Percentiles rank a stretch among this genome's conserved stretches.
Evolutionary conservation across 2,888 invertebrate genomes (phyloP).

Genomic region (Hypomecis punctinalis): DNA sequence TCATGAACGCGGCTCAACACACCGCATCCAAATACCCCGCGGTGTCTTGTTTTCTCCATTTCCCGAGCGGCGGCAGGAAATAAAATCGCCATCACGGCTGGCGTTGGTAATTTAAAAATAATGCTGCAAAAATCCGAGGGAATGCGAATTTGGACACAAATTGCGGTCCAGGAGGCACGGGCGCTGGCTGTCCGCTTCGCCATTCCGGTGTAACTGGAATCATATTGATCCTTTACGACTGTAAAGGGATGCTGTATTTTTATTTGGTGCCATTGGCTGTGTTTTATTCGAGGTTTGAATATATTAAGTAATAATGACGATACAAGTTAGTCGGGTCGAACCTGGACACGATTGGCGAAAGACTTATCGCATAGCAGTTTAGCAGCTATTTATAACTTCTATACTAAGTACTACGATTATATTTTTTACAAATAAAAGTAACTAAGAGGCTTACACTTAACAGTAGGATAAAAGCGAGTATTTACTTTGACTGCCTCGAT

Average conservation of each 20-base stretch:
- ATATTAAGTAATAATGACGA: neutral
- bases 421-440: no score
- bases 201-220: conserved; percentile 39
- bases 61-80: conserved; percentile 73
- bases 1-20: conserved; percentile 31
- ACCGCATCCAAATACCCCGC: conserved; percentile 67
- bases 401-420: no score
- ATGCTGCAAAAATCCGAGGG: conserved; percentile 75
- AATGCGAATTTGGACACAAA: conserved; percentile 71
- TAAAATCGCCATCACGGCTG: conserved; percentile 79
- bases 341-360: neutral
- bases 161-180: conserved; percentile 63
- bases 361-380: no score
- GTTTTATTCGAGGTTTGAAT: conserved; percentile 14
- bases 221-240: conserved; percentile 41
- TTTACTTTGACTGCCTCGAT: no score
- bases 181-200: conserved; percentile 53
- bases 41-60: conserved; percentile 76
- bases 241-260: conserved; percentile 30
- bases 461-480: no score
- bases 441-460: no score
- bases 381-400: no score
- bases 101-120: conserved; percentile 80
- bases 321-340: neutral
- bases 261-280: conserved; percentile 22